These are phyloP conservation scores for Formica exsecta DNA, from an alignment of 1,140 invertebrate species.

Conservation along the genomic window DNA sequence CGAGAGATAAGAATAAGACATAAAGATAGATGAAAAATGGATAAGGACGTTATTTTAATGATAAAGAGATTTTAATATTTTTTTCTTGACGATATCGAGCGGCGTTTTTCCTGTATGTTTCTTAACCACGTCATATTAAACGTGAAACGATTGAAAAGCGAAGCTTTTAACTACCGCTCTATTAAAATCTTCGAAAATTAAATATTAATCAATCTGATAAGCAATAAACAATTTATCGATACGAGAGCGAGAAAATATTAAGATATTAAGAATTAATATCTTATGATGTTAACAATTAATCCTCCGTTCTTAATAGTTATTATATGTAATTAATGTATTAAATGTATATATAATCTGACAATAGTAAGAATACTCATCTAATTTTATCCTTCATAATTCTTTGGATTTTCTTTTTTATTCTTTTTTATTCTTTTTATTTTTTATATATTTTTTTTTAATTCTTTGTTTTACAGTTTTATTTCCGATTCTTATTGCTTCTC, in stretches of 20 bases:
- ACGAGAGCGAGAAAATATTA: not conserved
- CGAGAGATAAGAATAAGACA: not conserved
- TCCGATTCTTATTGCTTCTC: not conserved
- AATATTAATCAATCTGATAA: slow-evolving; percentile 4
- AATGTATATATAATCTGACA: not conserved
- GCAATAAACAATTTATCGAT: slow-evolving; percentile 20
- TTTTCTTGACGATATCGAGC: not conserved
- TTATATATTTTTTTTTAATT: not conserved
- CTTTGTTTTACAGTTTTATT: not conserved
- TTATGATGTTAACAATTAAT: not conserved
- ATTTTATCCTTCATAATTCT: not conserved
- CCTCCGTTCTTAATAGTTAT: not conserved
- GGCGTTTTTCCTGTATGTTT: not conserved
- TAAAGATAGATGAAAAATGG: not conserved
- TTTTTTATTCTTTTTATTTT: not conserved
- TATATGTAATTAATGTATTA: slow-evolving; percentile 7
- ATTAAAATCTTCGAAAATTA: slow-evolving; percentile 8
- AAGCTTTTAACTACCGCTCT: not conserved
- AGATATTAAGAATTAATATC: not conserved
- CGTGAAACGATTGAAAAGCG: not conserved
- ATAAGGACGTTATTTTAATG: slow-evolving; percentile 1
- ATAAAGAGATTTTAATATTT: not conserved
- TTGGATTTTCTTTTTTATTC: not conserved
- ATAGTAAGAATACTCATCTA: not conserved
- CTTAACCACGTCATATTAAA: not conserved